phyloP scores from a whole-genome alignment of 2,888 invertebrate species.

The Drosophila atripex region DNA sequence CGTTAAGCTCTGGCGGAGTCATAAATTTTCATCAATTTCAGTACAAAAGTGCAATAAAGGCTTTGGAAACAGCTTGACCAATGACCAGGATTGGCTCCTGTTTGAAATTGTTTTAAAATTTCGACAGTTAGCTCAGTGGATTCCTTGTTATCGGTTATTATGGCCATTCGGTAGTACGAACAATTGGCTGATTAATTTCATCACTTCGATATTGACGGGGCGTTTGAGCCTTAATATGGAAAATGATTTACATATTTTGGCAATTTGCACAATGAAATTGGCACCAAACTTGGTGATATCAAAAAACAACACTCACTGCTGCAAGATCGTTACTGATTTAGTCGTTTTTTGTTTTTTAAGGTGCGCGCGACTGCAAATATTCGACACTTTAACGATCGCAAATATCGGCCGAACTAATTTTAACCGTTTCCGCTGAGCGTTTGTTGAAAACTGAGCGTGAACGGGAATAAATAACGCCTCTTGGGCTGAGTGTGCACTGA shows the following conservation, averaged over 20 bases:
- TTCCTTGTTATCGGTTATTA: conserved; percentile 3
- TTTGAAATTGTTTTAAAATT: conserved; percentile 14
- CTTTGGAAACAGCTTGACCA: not conserved
- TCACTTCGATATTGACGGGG: conserved; percentile 49
- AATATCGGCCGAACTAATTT: conserved; percentile 21
- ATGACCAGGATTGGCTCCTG: conserved; percentile 40
- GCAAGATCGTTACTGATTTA: conserved; percentile 10
- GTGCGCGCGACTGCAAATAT: conserved; percentile 34
- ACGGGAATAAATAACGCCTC: conserved; percentile 55
- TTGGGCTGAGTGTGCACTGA: conserved; percentile 46
- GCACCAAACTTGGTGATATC: conserved; percentile 1
- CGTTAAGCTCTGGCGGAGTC: conserved; percentile 4
- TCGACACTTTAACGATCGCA: conserved; percentile 20
- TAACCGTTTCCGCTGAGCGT: conserved; percentile 69
- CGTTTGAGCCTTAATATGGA: conserved; percentile 40
- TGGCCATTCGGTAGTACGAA: conserved; percentile 14
- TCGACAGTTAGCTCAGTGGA: not conserved
- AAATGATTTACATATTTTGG: conserved; percentile 65
- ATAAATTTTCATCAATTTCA: conserved; percentile 31
- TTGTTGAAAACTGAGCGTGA: conserved; percentile 62
- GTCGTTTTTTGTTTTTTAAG: conserved; percentile 13
- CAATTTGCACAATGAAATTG: conserved; percentile 61
- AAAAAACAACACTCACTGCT: conserved; percentile 34
- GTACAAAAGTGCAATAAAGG: not conserved
- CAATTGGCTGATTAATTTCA: conserved; percentile 57